phyloP scores from a whole-genome alignment of 2,113 vertebrate species.

The Scolopax mira region DNA sequence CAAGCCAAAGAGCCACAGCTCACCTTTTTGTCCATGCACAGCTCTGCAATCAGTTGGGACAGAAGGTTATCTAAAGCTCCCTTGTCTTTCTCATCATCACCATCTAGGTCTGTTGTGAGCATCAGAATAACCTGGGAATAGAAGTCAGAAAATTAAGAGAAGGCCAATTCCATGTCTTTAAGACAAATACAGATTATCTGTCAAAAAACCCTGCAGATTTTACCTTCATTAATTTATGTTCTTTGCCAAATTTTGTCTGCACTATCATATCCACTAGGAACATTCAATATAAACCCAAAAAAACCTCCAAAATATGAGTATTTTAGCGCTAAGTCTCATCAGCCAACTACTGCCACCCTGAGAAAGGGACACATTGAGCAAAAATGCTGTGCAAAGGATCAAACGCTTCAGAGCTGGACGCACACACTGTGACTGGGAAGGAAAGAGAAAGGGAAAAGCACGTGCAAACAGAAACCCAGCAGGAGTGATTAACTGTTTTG shows the following conservation, averaged over 20 bases:
- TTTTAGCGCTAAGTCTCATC: not conserved
- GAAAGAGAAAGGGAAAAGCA: not conserved
- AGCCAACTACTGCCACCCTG: not conserved
- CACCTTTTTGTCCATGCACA: conserved; percentile 97
- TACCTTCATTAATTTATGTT: not conserved
- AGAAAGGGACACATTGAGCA: not conserved
- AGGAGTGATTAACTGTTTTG: not conserved
- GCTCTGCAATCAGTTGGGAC: conserved; percentile 91
- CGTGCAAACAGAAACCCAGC: rapidly evolving
- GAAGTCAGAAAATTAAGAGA: not conserved
- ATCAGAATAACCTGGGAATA: conserved; percentile 88
- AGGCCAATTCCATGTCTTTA: not conserved
- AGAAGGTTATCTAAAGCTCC: conserved; percentile 95
- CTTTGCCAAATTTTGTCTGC: not conserved
- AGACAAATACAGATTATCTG: not conserved
- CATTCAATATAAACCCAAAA: not conserved
- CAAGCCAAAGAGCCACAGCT: not conserved
- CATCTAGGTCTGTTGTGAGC: conserved; percentile 96
- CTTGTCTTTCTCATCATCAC: conserved; percentile 98
- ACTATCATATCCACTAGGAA: not conserved
- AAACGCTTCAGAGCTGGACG: not conserved
- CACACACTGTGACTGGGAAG: not conserved
- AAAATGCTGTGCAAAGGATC: not conserved
- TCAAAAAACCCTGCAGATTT: not conserved
- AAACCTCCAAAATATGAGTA: not conserved